Percentiles rank a stretch among this genome's conserved stretches.
Conservation (phyloP, 2,797 vertebrate species). For the Decapterus maruadsi region DNA sequence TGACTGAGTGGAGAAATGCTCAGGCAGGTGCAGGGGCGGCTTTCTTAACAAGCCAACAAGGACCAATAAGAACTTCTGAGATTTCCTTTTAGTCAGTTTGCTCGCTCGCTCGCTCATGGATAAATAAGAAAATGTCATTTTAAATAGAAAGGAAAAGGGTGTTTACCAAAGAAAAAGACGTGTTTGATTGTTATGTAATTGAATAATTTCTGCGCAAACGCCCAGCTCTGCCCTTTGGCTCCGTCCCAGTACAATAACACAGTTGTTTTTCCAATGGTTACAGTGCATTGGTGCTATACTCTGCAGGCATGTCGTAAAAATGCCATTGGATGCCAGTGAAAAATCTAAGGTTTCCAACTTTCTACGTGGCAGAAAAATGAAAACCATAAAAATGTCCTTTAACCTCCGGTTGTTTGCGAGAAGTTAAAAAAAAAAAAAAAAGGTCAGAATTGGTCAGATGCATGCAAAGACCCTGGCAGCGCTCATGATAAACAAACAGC, state of each 20-base stretch:
- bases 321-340: constrained; percentile 44
- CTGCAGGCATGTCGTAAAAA: constrained; percentile 55
- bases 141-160: background rate
- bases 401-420: constrained; percentile 45
- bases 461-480: constrained; percentile 45
- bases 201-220: constrained; percentile 11
- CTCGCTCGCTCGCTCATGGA: background rate
- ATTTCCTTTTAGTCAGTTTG: constrained; percentile 4
- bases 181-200: constrained; percentile 42
- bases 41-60: constrained; percentile 39
- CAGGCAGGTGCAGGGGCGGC: constrained; percentile 63
- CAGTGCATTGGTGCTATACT: constrained; percentile 19
- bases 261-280: constrained; percentile 39
- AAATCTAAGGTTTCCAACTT: constrained; percentile 36
- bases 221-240: constrained; percentile 22
- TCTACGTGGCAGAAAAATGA: constrained; percentile 34
- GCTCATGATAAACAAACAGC: constrained; percentile 46
- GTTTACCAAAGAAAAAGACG: constrained; percentile 7
- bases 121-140: background rate
- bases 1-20: constrained; percentile 37
- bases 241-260: constrained; percentile 11
- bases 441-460: constrained; percentile 29
- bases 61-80: constrained; percentile 8
- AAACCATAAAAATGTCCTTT: constrained; percentile 61
- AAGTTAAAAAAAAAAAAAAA: background rate